Evolutionary conservation across 23 tunicate species (phyloP), one percentile per base, ranked within the genome.

Genomic region (Clavelina lepadiformis): DNA sequence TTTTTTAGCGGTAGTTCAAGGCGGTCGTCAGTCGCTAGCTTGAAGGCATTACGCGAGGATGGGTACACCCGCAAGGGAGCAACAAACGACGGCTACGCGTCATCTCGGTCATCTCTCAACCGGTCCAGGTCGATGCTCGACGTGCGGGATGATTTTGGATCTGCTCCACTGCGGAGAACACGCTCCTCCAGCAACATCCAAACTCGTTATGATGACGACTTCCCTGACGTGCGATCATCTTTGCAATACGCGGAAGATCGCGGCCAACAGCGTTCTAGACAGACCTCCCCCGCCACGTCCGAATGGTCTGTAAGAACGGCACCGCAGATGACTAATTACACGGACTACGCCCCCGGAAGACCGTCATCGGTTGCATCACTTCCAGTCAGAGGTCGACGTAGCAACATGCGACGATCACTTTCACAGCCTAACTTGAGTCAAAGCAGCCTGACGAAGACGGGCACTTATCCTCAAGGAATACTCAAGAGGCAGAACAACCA

Each of bases 391-490:
- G 65, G 78, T 21, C 50, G 82, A 47, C 44, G 75, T 20, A 60
- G 92, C 56, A 75, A 61, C 59, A 28, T 78, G 28, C 41, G 47
- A 29, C 74, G 97, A 8, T 75, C 89, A 5, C 35, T 63, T 51
- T 89, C 97, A 6, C 97, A 89, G 38, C 97, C 97, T 0, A 38
- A 81, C 50, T 58, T 89, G 2, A 51, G 41, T 18, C 41, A 37
- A 35, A 66, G 35, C 35, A 15, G 27, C 3, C 11, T 66, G 35
- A 46, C 35, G 8, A 46, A 47, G 47, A 66, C 56, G 8, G 57
- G 69, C 25, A 89, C 97, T 33, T 89, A 89, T 31, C 97, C 97
- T 3, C 91, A 89, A 70, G 97, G 97, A 5, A 89, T 89, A 22
- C 56, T 89, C 62, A 89, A 89, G 51, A 41, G 49, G 49, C 15